These are phyloP conservation scores for Baccha elongata DNA, from an alignment of 2,888 invertebrate genomes.

Conservation along the genomic window DNA sequence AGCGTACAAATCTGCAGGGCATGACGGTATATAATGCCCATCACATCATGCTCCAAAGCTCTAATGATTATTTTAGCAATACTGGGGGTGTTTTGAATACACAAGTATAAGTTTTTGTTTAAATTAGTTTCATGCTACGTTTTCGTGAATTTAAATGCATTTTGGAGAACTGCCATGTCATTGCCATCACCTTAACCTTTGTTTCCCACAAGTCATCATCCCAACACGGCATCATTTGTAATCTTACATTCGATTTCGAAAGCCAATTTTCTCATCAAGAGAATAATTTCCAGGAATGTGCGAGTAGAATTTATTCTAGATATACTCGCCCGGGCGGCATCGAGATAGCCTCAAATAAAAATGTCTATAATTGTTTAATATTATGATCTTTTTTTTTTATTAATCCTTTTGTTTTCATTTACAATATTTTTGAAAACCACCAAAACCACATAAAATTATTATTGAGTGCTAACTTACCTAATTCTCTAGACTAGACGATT, in stretches of 20 bases:
- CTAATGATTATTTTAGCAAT: too few species aligned
- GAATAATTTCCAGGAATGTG: slow-evolving; percentile 28
- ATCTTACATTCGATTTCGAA: neutral
- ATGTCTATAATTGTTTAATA: slow-evolving; percentile 24
- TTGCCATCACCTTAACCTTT: slow-evolving; percentile 1
- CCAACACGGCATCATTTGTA: neutral
- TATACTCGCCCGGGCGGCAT: slow-evolving; percentile 38
- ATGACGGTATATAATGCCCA: too few species aligned
- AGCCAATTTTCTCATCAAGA: slow-evolving; percentile 16
- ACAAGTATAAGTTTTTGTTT: too few species aligned
- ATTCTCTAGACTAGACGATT: too few species aligned
- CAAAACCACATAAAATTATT: slow-evolving; percentile 37
- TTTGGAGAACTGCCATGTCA: neutral
- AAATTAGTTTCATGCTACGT: too few species aligned
- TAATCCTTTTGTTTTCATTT: slow-evolving; percentile 26
- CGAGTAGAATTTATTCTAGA: slow-evolving; percentile 19
- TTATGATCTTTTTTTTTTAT: slow-evolving; percentile 3
- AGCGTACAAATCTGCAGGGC: too few species aligned
- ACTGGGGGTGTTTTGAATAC: too few species aligned
- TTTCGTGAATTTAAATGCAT: too few species aligned
- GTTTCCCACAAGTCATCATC: neutral
- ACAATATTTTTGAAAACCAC: slow-evolving; percentile 32
- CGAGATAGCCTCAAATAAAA: neutral
- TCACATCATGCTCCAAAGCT: too few species aligned
- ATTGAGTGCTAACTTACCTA: slow-evolving; percentile 38